These are phyloP conservation scores for Phocoena sinus DNA, from an alignment of 2,113 vertebrate genomes.

Conservation along the genomic window DNA sequence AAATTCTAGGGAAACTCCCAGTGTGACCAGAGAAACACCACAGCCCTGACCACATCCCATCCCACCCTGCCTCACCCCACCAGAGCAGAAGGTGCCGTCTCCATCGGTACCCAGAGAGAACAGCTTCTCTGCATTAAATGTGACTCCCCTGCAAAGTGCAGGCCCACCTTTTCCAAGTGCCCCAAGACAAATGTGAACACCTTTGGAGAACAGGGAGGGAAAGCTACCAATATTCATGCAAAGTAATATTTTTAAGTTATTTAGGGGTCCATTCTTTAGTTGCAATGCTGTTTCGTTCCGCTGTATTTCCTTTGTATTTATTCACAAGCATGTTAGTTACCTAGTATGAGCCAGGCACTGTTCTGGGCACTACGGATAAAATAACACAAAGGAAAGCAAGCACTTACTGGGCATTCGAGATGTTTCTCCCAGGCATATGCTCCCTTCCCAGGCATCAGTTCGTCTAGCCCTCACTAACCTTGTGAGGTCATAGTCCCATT, in stretches of 20 bases:
- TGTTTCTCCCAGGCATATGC: background rate
- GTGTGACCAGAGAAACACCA: background rate
- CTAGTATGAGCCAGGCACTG: background rate
- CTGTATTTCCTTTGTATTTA: background rate
- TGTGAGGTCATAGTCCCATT: background rate
- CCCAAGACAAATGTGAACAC: background rate
- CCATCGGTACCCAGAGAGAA: background rate
- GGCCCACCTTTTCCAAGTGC: background rate
- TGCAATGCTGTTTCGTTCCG: background rate
- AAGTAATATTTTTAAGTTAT: background rate
- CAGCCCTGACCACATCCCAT: too few relatives aligned
- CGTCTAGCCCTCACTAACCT: background rate
- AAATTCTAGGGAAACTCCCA: background rate
- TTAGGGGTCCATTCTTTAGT: background rate
- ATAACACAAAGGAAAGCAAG: background rate
- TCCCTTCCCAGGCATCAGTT: background rate
- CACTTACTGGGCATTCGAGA: background rate
- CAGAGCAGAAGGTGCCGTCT: background rate
- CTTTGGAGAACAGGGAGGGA: background rate
- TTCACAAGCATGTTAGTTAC: background rate
- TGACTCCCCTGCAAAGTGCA: background rate
- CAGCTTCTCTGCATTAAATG: background rate
- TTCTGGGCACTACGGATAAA: background rate
- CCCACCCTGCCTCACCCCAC: rapidly evolving
- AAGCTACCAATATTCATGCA: background rate